Evolutionary conservation across 2,113 vertebrate species (phyloP).

Genomic region (Psammodynastes pulverulentus): DNA sequence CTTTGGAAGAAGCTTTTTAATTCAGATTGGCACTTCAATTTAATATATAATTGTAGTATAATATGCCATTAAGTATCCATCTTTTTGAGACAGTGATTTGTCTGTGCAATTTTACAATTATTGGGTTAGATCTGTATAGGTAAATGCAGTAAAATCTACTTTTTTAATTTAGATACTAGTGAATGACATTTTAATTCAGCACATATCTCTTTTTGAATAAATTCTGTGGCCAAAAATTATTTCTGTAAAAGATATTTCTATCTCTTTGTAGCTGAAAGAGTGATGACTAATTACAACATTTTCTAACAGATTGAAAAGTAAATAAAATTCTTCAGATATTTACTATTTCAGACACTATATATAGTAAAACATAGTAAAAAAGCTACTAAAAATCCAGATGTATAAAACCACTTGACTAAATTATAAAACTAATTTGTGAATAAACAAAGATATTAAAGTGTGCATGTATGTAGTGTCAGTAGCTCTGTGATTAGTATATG

Average conservation of each 20-base stretch:
- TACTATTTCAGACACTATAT: neutral
- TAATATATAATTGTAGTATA: neutral
- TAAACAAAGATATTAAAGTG: neutral
- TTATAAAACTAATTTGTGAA: neutral
- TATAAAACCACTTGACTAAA: neutral
- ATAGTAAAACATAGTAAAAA: neutral
- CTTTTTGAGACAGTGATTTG: neutral
- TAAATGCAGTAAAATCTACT: neutral
- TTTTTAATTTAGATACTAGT: neutral
- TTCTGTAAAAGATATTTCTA: neutral
- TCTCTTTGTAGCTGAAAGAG: neutral
- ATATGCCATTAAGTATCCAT: neutral
- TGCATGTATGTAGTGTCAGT: neutral
- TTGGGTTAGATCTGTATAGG: neutral
- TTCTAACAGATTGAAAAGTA: neutral
- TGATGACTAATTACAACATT: neutral
- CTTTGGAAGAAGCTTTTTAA: neutral
- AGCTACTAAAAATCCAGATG: neutral
- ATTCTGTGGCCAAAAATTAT: neutral
- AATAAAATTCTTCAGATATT: neutral
- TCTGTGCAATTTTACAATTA: neutral
- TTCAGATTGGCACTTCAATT: neutral
- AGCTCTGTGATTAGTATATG: neutral
- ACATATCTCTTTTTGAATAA: neutral
- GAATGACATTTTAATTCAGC: neutral